phyloP scores from a whole-genome alignment of 2,888 invertebrate genomes.

The Leucania comma region DNA sequence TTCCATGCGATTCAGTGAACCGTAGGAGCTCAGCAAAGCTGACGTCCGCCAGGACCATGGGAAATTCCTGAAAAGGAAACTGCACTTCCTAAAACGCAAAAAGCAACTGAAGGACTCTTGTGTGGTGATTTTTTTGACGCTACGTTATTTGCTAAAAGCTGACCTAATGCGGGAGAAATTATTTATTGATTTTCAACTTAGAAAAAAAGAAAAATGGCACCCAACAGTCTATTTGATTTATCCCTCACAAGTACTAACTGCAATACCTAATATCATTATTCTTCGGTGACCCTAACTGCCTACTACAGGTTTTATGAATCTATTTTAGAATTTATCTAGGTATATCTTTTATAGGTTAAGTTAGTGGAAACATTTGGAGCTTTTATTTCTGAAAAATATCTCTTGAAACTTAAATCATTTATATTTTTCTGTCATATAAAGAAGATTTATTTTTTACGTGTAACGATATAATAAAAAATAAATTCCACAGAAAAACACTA shows the following conservation, averaged over 20 bases:
- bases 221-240: constrained; percentile 9
- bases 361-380: constrained; percentile 3
- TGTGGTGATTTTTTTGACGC: no score
- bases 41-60: no score
- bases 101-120: no score
- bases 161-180: no score
- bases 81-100: no score
- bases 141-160: no score
- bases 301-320: constrained; percentile 34
- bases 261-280: constrained; percentile 31
- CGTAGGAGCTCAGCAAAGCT: no score
- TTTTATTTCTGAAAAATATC: constrained; percentile 24
- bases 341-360: constrained; percentile 14
- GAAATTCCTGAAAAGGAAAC: no score
- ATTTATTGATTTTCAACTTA: no score
- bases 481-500: constrained; percentile 20
- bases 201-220: no score
- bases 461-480: constrained; percentile 34
- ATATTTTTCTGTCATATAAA: constrained; percentile 32
- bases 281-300: constrained; percentile 26
- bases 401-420: constrained; percentile 32
- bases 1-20: no score
- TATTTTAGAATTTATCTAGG: constrained; percentile 30
- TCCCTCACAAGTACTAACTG: constrained; percentile 15
- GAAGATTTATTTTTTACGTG: constrained; percentile 33